A percentile compares a stretch with the other conserved stretches of the same genome.
phyloP scores from a whole-genome alignment of 37 sponge, comb jelly and placozoan genomes.

The Crambe crambe region DNA sequence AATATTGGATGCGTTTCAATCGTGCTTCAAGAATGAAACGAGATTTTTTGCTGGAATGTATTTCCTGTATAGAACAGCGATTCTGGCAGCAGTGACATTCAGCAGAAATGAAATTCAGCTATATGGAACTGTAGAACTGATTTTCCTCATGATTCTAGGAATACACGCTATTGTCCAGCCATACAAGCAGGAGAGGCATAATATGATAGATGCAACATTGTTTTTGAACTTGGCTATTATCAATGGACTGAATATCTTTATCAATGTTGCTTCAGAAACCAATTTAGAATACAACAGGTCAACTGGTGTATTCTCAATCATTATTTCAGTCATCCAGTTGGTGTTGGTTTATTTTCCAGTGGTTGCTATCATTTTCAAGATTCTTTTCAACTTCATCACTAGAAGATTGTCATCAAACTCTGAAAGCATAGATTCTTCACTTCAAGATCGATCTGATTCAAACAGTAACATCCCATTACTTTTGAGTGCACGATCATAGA shows the following conservation, averaged over 20 bases:
- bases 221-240: constrained; percentile 13
- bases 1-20: constrained; percentile 8
- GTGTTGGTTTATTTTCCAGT: neutral
- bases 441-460: no score
- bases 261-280: neutral
- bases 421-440: no score
- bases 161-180: neutral
- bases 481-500: no score
- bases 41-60: constrained; percentile 17
- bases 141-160: neutral
- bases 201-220: neutral
- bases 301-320: no score
- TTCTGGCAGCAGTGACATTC: neutral
- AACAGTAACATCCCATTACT: no score
- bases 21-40: constrained; percentile 2
- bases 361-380: no score
- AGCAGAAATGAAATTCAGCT: neutral
- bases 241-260: constrained; percentile 9
- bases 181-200: neutral
- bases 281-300: neutral
- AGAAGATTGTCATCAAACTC: no score
- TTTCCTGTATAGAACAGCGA: neutral
- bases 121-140: neutral
- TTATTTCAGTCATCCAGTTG: neutral
- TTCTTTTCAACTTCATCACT: no score